A percentile compares a stretch with the other conserved stretches of the same genome.
Evolutionary conservation across 2,797 vertebrate species (phyloP).

Genomic region (Glyptemys insculpta): DNA sequence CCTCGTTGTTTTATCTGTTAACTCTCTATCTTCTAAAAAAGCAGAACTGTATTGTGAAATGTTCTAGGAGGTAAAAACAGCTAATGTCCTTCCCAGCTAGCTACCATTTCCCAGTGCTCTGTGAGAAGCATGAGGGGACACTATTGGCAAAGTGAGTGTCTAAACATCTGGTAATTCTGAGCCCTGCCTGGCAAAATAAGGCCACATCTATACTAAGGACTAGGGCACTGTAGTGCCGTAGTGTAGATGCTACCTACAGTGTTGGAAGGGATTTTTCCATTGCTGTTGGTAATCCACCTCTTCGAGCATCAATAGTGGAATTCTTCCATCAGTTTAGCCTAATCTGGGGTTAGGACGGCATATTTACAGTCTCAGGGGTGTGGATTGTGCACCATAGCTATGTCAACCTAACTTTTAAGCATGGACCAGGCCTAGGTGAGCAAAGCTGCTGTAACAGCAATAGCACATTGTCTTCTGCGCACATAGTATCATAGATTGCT

Average conservation of each 20-base stretch:
- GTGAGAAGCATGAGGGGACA: not conserved
- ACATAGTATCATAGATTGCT: not conserved
- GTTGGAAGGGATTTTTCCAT: not conserved
- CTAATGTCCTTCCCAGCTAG: rapidly evolving
- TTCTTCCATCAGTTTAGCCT: not conserved
- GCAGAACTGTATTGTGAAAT: not conserved
- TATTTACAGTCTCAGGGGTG: not conserved
- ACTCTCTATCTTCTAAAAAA: rapidly evolving
- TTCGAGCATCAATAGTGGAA: not conserved
- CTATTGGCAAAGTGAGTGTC: not conserved
- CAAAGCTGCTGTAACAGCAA: rapidly evolving
- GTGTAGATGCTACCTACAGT: not conserved
- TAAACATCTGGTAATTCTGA: not conserved
- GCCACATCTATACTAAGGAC: not conserved
- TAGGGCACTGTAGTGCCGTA: not conserved
- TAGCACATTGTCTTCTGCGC: not conserved
- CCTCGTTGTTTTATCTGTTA: not conserved
- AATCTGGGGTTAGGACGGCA: not conserved
- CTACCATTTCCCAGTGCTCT: not conserved
- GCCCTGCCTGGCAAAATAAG: not conserved
- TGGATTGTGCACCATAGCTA: not conserved
- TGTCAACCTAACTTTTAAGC: not conserved
- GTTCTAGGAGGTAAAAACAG: not conserved
- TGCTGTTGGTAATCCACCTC: not conserved
- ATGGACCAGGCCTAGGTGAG: not conserved